Percentiles rank a stretch among this genome's conserved stretches.
These are phyloP conservation scores for Pseudocheirus occidentalis DNA, from an alignment of 2,797 vertebrate species.

Conservation along the genomic window DNA sequence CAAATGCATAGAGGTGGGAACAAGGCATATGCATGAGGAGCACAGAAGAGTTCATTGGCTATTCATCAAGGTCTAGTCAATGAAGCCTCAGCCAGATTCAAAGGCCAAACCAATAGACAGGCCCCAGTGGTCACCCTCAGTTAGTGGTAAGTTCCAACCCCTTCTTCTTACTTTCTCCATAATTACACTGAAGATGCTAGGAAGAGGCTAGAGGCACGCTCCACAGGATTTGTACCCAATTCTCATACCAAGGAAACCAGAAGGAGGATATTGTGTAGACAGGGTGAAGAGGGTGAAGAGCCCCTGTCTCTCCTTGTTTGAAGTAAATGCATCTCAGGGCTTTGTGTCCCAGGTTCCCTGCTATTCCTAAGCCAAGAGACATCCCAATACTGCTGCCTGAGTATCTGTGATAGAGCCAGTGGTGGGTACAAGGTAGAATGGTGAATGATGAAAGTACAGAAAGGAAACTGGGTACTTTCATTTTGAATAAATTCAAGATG, in stretches of 20 bases:
- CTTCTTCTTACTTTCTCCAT: no score
- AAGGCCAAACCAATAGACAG: constrained; percentile 51
- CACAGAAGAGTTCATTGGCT: neutral
- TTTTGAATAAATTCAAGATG: neutral
- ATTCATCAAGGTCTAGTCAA: neutral
- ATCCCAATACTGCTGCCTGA: neutral
- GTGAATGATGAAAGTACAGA: neutral
- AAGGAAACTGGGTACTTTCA: neutral
- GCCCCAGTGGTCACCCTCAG: constrained; percentile 72
- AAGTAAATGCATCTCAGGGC: neutral
- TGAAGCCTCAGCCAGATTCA: neutral
- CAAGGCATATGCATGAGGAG: neutral
- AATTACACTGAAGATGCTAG: neutral
- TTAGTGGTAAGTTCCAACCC: constrained; percentile 60
- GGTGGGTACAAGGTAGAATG: neutral
- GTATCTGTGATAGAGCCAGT: neutral
- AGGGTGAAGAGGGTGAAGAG: neutral
- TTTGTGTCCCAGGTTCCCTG: neutral
- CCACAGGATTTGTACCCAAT: neutral
- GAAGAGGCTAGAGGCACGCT: neutral
- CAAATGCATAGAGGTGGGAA: neutral
- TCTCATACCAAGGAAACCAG: neutral
- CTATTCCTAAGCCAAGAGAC: neutral
- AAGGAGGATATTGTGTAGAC: neutral
- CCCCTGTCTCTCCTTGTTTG: neutral